Conservation (phyloP, 2,888 invertebrate species). For the Branchinecta sandiegonensis region DNA sequence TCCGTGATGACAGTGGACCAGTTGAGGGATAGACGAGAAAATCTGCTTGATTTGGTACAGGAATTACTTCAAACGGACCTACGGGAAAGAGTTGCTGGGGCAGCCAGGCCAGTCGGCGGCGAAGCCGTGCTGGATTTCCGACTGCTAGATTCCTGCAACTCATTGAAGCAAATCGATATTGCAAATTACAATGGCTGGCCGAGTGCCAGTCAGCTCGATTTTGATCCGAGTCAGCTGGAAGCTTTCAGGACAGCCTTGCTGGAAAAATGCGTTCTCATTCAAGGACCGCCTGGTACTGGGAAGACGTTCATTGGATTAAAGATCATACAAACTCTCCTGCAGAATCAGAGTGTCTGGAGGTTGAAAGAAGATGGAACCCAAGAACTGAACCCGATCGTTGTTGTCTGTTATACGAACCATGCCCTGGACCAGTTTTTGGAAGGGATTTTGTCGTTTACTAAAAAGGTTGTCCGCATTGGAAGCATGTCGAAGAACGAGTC, state of each 20-base stretch:
- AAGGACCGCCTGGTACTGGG: constrained; percentile 48
- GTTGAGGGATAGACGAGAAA: neutral
- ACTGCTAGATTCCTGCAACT: neutral
- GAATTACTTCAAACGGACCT: too few species aligned
- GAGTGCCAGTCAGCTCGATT: constrained; percentile 34
- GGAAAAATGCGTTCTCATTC: constrained; percentile 57
- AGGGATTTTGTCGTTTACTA: constrained; percentile 45
- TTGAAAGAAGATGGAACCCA: constrained; percentile 29
- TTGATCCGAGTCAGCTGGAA: constrained; percentile 50
- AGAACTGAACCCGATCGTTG: constrained; percentile 44
- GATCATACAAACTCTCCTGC: constrained; percentile 50
- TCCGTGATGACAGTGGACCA: neutral
- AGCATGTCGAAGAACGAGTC: constrained; percentile 47
- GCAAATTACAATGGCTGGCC: constrained; percentile 38
- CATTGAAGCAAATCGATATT: neutral
- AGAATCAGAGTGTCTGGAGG: constrained; percentile 39
- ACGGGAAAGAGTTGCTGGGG: too few species aligned
- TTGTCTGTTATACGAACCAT: constrained; percentile 72
- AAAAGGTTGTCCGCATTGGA: constrained; percentile 51
- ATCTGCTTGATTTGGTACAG: too few species aligned
- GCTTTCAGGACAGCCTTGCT: constrained; percentile 54
- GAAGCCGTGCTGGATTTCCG: too few species aligned
- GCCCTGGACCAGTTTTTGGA: constrained; percentile 73
- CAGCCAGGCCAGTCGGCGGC: too few species aligned
- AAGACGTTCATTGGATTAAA: constrained; percentile 52